These are phyloP conservation scores for Lanius ludovicianus DNA, from an alignment of 2,113 vertebrate genomes.

Conservation along the genomic window DNA sequence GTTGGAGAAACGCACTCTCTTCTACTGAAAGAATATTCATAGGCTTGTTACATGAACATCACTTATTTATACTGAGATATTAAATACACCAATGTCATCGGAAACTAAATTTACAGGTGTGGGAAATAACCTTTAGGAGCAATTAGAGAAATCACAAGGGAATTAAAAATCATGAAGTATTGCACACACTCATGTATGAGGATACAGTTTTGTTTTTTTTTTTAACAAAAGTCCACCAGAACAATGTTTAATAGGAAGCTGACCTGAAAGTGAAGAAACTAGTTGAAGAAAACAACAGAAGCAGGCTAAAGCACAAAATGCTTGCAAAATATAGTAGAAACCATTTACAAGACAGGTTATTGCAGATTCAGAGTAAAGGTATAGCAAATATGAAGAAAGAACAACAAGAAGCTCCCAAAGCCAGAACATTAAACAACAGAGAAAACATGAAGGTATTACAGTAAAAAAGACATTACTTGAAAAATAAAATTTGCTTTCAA, in stretches of 20 bases:
- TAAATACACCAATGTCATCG: not conserved
- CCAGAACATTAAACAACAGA: not conserved
- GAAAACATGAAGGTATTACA: not conserved
- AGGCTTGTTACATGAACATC: not conserved
- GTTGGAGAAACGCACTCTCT: not conserved
- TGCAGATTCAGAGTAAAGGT: not conserved
- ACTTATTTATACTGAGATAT: not conserved
- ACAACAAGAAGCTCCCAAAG: not conserved
- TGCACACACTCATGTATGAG: not conserved
- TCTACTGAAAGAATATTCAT: not conserved
- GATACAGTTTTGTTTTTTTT: not conserved
- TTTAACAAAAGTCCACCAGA: not conserved
- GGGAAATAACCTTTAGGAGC: not conserved
- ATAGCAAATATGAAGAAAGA: not conserved
- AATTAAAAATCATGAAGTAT: not conserved
- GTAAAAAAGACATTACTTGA: not conserved
- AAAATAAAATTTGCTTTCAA: not conserved
- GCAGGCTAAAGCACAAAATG: not conserved
- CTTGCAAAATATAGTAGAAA: not conserved
- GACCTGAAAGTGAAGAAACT: not conserved
- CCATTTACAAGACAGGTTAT: not conserved
- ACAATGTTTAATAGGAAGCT: not conserved
- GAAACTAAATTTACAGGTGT: not conserved
- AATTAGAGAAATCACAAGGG: not conserved
- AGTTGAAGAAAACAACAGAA: not conserved